Evolutionary conservation across 2,797 vertebrate species (phyloP).

Genomic region (Gambusia yucatana): DNA sequence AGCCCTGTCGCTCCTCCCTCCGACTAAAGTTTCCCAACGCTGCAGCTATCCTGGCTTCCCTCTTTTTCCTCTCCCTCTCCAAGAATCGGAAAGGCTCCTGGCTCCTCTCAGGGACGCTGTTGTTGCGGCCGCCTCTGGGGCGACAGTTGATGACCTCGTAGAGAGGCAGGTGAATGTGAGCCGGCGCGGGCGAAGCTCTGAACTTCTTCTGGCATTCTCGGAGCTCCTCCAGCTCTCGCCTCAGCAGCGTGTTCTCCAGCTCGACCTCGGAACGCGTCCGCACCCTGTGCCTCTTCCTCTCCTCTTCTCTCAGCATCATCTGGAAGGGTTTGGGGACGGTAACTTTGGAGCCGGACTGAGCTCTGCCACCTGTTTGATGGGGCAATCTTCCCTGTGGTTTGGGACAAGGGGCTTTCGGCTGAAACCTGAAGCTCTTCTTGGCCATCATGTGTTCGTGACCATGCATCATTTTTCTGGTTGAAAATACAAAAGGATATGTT

Average conservation of each 20-base stretch:
- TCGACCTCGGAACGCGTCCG: slow-evolving; percentile 84
- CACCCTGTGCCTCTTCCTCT: slow-evolving; percentile 79
- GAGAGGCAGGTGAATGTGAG: slow-evolving; percentile 80
- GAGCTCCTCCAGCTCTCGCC: slow-evolving; percentile 85
- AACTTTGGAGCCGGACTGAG: slow-evolving; percentile 67
- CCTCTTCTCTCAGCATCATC: slow-evolving; percentile 91
- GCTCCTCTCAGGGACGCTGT: slow-evolving; percentile 37
- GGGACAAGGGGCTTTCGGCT: slow-evolving; percentile 1
- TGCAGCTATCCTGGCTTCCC: slow-evolving; percentile 75
- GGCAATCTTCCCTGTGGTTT: background rate
- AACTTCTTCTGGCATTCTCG: slow-evolving; percentile 88
- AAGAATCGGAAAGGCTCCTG: slow-evolving; percentile 86
- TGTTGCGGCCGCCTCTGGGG: slow-evolving; percentile 7
- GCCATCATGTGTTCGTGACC: slow-evolving; percentile 24
- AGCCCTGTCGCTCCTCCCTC: slow-evolving; percentile 72
- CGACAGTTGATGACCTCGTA: slow-evolving; percentile 78
- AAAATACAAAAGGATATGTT: background rate
- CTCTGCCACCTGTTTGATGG: slow-evolving; percentile 15
- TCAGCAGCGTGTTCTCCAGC: slow-evolving; percentile 80
- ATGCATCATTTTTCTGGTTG: slow-evolving; percentile 33
- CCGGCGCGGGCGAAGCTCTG: slow-evolving; percentile 86
- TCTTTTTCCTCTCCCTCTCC: slow-evolving; percentile 87
- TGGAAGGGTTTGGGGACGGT: slow-evolving; percentile 90
- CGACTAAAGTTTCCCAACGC: slow-evolving; percentile 72
- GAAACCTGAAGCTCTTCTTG: slow-evolving; percentile 41